Evolutionary conservation across 2,888 invertebrate species (phyloP), one percentile per base, ranked within the genome.

Genomic region (Erebia aethiops): DNA sequence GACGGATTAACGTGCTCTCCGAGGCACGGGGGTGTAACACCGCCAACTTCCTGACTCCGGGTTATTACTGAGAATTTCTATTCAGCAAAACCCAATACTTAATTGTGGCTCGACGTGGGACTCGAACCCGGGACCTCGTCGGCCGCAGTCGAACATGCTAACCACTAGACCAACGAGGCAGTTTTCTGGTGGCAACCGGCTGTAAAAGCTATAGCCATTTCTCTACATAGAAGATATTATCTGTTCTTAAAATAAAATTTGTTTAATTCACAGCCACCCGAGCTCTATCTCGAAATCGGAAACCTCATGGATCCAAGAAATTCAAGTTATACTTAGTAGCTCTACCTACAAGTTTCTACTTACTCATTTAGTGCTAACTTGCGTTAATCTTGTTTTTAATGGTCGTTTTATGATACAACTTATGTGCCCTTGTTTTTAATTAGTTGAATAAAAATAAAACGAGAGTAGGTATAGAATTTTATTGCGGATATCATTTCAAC

Each of bases 281-380:
- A 79, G 54, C 71, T 77, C 13, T 82, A 82, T 67, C 64, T 81
- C 7, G 81, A 82, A 64, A 77, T 79, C 46, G 74, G 73, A 66
- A 69, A 72, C 51, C 13, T 13, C 21, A 21, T 73, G 62, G 35
- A 77, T 61, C 56, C 77, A 64, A 77, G 70, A 66, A 66, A 71
- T 35, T 68, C 72, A 67, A 68, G 58, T 51, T 58, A 58, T 56
- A 70, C 14, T 7, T 56, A 56, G 11, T 62, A 54, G 68, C 4
- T 71, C 52, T 71, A 58, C 13, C 46, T 46, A 46, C 46, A 7
- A 35, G 35, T 35, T 1, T 7, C 46, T 46, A 46, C 3, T 11
- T 46, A 46, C 11, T 46, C 3, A 58, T 61, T 68, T 68, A 67
- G 63, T 60, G 54, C 58, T 60, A 16, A 71, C 26, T 26, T 13